These are phyloP conservation scores for Hesperophylax magnus DNA, from an alignment of 1,140 invertebrate species.

Conservation along the genomic window DNA sequence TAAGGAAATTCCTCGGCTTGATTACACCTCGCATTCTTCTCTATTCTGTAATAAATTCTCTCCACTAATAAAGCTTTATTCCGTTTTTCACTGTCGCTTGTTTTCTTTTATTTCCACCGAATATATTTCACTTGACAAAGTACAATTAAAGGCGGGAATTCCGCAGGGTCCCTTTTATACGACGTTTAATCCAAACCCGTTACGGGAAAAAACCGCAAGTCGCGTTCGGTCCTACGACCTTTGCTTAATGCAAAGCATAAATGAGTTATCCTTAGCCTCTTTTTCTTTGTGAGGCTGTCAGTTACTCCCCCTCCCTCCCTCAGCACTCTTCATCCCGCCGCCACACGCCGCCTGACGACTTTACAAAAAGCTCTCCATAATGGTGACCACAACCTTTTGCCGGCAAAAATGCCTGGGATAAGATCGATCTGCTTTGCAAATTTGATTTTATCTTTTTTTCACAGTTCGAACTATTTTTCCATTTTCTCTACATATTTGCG, in stretches of 20 bases:
- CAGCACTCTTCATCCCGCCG: neutral
- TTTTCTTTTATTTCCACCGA: constrained; percentile 40
- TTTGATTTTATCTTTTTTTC: too few relatives aligned
- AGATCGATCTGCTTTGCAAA: too few relatives aligned
- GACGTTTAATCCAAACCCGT: constrained; percentile 39
- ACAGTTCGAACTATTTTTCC: too few relatives aligned
- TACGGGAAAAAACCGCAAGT: constrained; percentile 54
- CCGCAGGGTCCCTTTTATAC: constrained; percentile 29
- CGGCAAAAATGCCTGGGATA: too few relatives aligned
- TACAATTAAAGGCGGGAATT: constrained; percentile 40
- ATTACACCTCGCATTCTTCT: constrained; percentile 45
- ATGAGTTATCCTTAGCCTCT: constrained; percentile 58
- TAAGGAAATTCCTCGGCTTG: constrained; percentile 15
- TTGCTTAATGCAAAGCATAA: constrained; percentile 57
- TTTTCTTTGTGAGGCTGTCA: constrained; percentile 57
- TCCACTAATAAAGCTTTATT: constrained; percentile 42
- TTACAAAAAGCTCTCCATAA: constrained; percentile 30
- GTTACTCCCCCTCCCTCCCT: neutral
- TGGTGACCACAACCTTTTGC: constrained; percentile 36
- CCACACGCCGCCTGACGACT: constrained; percentile 19
- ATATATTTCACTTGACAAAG: constrained; percentile 44
- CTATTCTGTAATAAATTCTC: constrained; percentile 27
- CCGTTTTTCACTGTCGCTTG: constrained; percentile 41
- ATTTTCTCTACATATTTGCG: too few relatives aligned
- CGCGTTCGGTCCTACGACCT: constrained; percentile 50